Base-by-base conservation (phyloP, 2,888 invertebrate species). In the Psylliodes chrysocephalus region DNA sequence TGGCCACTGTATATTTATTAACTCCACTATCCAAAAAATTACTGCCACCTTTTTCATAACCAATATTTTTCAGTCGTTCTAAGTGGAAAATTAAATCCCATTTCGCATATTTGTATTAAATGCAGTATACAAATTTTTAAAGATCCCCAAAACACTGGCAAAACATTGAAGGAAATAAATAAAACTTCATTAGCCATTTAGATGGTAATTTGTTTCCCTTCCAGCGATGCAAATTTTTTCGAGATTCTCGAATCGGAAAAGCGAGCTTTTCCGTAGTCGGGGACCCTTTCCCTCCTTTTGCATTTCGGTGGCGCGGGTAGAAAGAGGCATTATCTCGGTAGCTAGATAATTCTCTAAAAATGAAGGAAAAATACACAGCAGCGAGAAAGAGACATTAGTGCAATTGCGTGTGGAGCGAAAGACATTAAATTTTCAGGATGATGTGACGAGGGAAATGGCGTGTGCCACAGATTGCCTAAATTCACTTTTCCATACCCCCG, bases 371-470 rank as follows among this genome's bases (percentile, higher is more conserved):
- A 77, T 76, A 76, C 72, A 78, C 75, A 77, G 77, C 6, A 44
- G 44, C 5, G 46, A 46, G 46, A 28, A 28, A 49, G 47, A 78
- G 69, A 64, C 73, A 75, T 81, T 79, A 81, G 78, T 71, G 79
- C 79, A 81, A 81, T 81, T 81, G 81, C 79, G 79, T 80, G 81
- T 78, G 75, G 73, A 76, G 75, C 76, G 70, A 79, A 63, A 78
- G 77, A 79, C 80, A 80, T 80, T 81, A 81, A 81, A 81, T 81
- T 81, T 81, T 80, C 79, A 78, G 79, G 73, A 77, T 79, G 78
- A 78, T 77, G 79, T 76, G 75, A 80, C 79, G 79, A 78, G 79
- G 79, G 79, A 79, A 81, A 81, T 81, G 80, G 78, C 74, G 77
- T 78, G 81, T 80, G 75, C 73, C 69, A 73, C 79, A 80, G 80